Evolutionary conservation across 2,888 invertebrate genomes (phyloP).

Genomic region (Amphipoea lucens): DNA sequence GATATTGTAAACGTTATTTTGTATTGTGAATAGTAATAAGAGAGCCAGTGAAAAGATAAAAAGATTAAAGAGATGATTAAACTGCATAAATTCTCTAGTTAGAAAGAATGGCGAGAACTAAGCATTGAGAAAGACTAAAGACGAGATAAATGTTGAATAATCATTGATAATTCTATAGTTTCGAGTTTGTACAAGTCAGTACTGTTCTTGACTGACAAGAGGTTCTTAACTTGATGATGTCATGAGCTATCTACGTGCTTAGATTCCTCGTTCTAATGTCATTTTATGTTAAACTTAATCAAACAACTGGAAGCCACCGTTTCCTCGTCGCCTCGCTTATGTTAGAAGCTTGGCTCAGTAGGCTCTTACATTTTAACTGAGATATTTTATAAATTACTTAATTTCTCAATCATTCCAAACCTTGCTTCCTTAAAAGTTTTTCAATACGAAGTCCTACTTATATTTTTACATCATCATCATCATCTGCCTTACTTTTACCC

Average conservation of each 20-base stretch:
- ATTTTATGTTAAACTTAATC: background rate
- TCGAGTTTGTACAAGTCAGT: constrained; percentile 1
- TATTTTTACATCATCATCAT: background rate
- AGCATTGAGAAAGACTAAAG: background rate
- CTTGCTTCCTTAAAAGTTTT: background rate
- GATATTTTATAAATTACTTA: background rate
- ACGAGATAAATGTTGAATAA: background rate
- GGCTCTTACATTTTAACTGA: background rate
- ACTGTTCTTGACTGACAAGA: constrained; percentile 40
- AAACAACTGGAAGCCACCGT: background rate
- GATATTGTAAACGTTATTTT: background rate
- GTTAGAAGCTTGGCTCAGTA: background rate
- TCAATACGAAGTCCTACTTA: background rate
- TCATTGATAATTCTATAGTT: background rate
- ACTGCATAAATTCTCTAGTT: background rate
- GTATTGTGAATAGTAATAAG: background rate
- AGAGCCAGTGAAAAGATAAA: background rate
- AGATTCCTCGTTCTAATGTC: constrained; percentile 8
- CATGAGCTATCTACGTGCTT: constrained; percentile 27
- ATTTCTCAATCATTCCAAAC: background rate
- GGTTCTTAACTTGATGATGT: constrained; percentile 39
- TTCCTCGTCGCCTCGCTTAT: background rate
- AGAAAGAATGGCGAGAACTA: background rate
- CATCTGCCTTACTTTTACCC: background rate
- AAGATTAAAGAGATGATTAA: background rate